Conservation (phyloP, 2,888 invertebrate species). For the Sarcophaga rosellei region DNA sequence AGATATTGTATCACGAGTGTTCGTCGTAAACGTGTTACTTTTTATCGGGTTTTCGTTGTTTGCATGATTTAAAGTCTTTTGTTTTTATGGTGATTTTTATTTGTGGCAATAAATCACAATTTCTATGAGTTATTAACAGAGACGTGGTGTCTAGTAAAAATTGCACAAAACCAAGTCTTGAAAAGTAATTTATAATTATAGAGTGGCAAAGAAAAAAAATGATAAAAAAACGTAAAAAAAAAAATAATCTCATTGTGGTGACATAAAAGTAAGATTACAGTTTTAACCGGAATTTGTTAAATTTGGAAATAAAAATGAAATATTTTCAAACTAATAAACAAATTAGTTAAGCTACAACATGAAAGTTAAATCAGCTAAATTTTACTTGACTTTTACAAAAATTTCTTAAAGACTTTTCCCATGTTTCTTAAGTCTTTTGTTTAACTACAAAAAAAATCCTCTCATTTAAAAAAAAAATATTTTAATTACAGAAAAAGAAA, state of each 20-base stretch:
- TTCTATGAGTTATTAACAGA: slow-evolving; percentile 3
- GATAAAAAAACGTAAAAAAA: neutral
- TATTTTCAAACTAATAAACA: no score
- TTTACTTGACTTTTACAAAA: no score
- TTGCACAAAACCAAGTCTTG: neutral
- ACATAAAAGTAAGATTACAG: neutral
- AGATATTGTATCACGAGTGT: neutral
- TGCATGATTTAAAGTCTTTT: slow-evolving; percentile 59
- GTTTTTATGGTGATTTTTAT: slow-evolving; percentile 55
- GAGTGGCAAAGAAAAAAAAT: neutral
- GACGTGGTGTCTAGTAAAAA: slow-evolving; percentile 47
- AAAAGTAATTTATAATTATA: slow-evolving; percentile 29
- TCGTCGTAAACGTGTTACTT: neutral
- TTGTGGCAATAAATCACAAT: slow-evolving; percentile 40
- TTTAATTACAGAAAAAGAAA: no score
- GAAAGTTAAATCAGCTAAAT: no score
- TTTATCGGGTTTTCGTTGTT: slow-evolving; percentile 31
- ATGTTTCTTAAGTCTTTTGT: no score
- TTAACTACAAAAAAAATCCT: no score
- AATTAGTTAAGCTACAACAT: no score
- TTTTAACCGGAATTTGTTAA: slow-evolving; percentile 16
- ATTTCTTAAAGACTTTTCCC: no score
- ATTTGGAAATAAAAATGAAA: neutral
- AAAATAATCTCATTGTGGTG: neutral
- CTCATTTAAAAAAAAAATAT: no score